Conservation (phyloP, 2,113 vertebrate species). For the Istiophorus platypterus region DNA sequence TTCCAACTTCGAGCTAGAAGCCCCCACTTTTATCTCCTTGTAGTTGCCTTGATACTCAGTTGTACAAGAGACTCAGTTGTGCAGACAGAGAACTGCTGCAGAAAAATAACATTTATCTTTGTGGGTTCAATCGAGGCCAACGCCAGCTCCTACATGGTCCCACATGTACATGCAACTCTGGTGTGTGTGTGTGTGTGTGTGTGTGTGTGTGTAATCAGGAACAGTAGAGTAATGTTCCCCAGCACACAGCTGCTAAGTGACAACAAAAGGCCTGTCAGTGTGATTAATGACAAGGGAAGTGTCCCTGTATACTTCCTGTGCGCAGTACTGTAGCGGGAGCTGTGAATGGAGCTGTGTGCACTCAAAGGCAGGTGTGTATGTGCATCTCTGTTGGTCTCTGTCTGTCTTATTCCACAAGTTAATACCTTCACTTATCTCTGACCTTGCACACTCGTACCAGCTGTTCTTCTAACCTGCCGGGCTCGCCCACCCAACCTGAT, state of each 20-base stretch:
- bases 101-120: slow-evolving; percentile 43
- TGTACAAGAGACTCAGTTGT: not conserved
- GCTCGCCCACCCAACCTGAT: slow-evolving; percentile 1
- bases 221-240: slow-evolving; percentile 80
- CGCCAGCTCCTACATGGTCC: slow-evolving; percentile 10
- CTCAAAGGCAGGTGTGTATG: slow-evolving; percentile 3
- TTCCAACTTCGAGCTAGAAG: not conserved
- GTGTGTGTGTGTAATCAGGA: slow-evolving; percentile 44
- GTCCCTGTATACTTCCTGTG: slow-evolving; percentile 70
- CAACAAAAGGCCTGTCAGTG: slow-evolving; percentile 83
- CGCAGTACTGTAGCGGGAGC: slow-evolving; percentile 45
- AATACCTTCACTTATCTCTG: slow-evolving; percentile 67
- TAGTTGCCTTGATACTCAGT: not conserved
- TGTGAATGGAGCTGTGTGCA: slow-evolving; percentile 47
- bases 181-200: slow-evolving; percentile 26
- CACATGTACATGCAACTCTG: slow-evolving; percentile 5
- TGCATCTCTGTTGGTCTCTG: slow-evolving; percentile 53
- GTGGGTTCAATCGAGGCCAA: slow-evolving; percentile 36
- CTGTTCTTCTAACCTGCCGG: slow-evolving; percentile 38
- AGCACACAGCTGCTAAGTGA: slow-evolving; percentile 81
- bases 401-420: slow-evolving; percentile 62
- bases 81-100: not conserved
- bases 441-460: slow-evolving; percentile 48
- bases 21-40: not conserved
- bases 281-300: slow-evolving; percentile 83